Conservation (phyloP, 2,888 invertebrate species). For the Perithous albicinctus region DNA sequence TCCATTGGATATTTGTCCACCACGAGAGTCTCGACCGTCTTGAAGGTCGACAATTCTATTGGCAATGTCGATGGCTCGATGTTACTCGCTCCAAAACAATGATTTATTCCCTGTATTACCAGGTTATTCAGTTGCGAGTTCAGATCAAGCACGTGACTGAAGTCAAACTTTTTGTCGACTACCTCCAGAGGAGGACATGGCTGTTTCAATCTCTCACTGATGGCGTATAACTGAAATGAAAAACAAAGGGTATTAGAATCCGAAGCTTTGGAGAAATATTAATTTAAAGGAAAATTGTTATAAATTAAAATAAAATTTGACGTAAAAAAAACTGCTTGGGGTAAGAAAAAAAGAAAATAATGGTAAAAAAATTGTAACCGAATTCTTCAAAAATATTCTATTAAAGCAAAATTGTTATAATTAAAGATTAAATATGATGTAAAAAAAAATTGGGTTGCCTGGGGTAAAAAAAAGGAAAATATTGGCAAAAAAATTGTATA, state of each 20-base stretch:
- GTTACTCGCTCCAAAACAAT: conserved; percentile 92
- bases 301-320: background rate
- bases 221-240: conserved; percentile 92
- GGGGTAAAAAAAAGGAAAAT: no score
- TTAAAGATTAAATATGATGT: background rate
- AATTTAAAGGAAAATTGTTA: background rate
- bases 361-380: no score
- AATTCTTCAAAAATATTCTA: no score
- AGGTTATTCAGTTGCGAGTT: conserved; percentile 91
- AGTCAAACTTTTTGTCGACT: conserved; percentile 92
- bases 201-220: conserved; percentile 94
- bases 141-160: conserved; percentile 96
- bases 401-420: no score
- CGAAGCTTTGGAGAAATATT: background rate
- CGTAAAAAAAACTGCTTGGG: conserved; percentile 1
- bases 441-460: background rate
- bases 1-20: conserved; percentile 89
- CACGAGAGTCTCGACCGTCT: conserved; percentile 89
- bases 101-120: conserved; percentile 88
- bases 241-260: background rate
- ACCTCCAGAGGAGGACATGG: conserved; percentile 93
- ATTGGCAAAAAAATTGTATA: no score
- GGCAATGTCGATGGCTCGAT: conserved; percentile 92
- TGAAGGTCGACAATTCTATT: conserved; percentile 94
- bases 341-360: background rate